Evolutionary conservation across 2,888 invertebrate genomes (phyloP).

Genomic region (Hipparchia sbordonii): DNA sequence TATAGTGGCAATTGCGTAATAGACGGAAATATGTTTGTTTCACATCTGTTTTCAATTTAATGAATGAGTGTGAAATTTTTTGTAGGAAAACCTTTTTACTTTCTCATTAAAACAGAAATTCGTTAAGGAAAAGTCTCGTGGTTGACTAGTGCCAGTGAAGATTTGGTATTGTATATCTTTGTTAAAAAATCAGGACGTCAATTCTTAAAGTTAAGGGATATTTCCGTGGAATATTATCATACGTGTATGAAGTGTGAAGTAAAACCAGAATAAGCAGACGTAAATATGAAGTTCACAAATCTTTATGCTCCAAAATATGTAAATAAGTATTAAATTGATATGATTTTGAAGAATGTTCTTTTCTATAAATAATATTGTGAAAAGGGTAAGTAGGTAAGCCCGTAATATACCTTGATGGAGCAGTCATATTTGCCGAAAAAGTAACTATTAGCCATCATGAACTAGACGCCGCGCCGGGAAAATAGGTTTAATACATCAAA

Average conservation of each 20-base stretch:
- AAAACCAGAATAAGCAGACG: background rate
- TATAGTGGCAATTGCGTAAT: slow-evolving; percentile 25
- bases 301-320: background rate
- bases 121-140: too few relatives aligned
- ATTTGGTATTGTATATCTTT: too few relatives aligned
- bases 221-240: background rate
- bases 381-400: background rate
- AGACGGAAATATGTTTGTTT: slow-evolving; percentile 14
- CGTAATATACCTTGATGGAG: too few relatives aligned
- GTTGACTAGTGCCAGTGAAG: too few relatives aligned
- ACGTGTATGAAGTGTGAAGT: background rate
- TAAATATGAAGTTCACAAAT: background rate
- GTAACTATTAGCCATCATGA: too few relatives aligned
- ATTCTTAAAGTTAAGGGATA: background rate
- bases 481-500: background rate
- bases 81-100: background rate
- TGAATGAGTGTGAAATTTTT: background rate
- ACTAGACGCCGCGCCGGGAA: background rate
- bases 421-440: too few relatives aligned
- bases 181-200: too few relatives aligned
- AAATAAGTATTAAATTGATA: background rate
- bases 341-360: background rate
- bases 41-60: slow-evolving; percentile 10
- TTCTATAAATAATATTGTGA: background rate
- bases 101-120: background rate